Percentiles rank a stretch among this genome's conserved stretches.
These are phyloP conservation scores for Cassiopea xamachana DNA, from an alignment of 30 jellyfish, hydroid and myxozoan species.

Conservation along the genomic window DNA sequence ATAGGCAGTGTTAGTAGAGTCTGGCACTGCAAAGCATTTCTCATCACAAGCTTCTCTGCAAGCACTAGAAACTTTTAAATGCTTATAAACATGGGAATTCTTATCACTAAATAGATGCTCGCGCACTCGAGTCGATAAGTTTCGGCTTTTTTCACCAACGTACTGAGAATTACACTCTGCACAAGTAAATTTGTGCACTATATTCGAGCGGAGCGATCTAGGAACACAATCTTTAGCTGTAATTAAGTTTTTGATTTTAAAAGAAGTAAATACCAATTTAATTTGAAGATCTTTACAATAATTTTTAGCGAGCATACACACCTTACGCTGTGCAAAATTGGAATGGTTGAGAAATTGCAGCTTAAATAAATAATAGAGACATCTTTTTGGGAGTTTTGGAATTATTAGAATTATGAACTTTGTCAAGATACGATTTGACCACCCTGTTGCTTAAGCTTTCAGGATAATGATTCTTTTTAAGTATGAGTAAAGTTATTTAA, in stretches of 20 bases:
- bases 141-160: background rate
- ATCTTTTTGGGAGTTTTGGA: too few species aligned
- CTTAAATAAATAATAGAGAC: too few species aligned
- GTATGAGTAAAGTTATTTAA: too few species aligned
- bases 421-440: too few species aligned
- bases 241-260: background rate
- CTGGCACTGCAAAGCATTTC: too few species aligned
- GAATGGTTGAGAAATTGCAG: too few species aligned
- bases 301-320: background rate
- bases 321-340: too few species aligned
- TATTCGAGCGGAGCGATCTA: background rate
- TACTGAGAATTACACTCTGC: background rate
- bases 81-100: background rate
- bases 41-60: too few species aligned
- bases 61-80: background rate
- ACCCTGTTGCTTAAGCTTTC: too few species aligned
- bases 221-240: background rate
- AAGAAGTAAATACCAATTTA: background rate
- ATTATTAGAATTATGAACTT: too few species aligned
- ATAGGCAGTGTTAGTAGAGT: too few species aligned
- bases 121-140: conserved; percentile 17
- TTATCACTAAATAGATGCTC: background rate
- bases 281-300: background rate
- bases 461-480: too few species aligned
- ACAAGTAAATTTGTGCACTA: background rate